phyloP scores from a whole-genome alignment of 2,113 vertebrate genomes.

The chimpanzee (Pan troglodytes) region NHGRI_mPanTro3-v2.1_pri NC_072417.2:84245001-84245500 shows the following conservation, averaged over 20 bases:
- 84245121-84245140: conserved; percentile 71
- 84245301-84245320: background rate
- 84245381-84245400: background rate
- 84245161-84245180: conserved; percentile 55
- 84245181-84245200: conserved; percentile 28
- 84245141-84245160: conserved; percentile 36
- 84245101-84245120: conserved; percentile 72
- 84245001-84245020: conserved; percentile 76
- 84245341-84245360: background rate
- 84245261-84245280: conserved; percentile 22
- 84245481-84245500: background rate
- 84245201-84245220: conserved; percentile 64
- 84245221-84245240: conserved; percentile 8
- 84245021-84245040: conserved; percentile 76
- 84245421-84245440: background rate
- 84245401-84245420: background rate
- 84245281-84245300: background rate
- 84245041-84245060: conserved; percentile 74
- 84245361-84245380: background rate
- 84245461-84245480: background rate
- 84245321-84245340: background rate
- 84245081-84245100: conserved; percentile 78
- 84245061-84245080: conserved; percentile 76
- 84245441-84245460: background rate
- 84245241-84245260: conserved; percentile 12